phyloP scores from a whole-genome alignment of 2,797 vertebrate genomes.

The Stomatorhinus walkeri region DNA sequence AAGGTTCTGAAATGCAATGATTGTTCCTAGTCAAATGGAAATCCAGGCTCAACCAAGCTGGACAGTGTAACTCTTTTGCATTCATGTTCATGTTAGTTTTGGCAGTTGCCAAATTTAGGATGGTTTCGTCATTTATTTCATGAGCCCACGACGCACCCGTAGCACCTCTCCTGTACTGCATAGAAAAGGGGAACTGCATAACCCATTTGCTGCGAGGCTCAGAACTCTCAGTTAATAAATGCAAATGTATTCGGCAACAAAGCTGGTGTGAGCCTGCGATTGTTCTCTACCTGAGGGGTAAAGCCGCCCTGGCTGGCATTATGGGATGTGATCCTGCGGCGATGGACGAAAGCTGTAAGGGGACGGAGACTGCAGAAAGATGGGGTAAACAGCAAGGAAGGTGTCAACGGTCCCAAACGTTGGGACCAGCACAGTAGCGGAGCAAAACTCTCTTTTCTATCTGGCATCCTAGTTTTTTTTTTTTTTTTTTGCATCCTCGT shows the following conservation, averaged over 20 bases:
- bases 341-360: not conserved
- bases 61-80: not conserved
- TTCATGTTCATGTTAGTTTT: not conserved
- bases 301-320: not conserved
- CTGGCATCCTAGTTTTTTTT: not conserved
- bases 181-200: not conserved
- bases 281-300: not conserved
- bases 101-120: not conserved
- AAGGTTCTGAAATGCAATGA: not conserved
- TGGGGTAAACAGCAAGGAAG: not conserved
- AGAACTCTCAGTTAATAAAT: not conserved
- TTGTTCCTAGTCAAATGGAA: not conserved
- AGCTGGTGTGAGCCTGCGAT: not conserved
- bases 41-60: not conserved
- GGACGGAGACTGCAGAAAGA: not conserved
- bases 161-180: not conserved
- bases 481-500: not conserved
- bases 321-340: not conserved
- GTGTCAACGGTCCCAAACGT: not conserved
- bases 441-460: not conserved
- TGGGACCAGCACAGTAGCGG: not conserved
- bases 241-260: slow-evolving; percentile 9
- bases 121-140: not conserved
- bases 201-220: not conserved
- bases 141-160: not conserved